Conservation (phyloP, 2,797 vertebrate genomes). For the Darevskia mixta region DNA sequence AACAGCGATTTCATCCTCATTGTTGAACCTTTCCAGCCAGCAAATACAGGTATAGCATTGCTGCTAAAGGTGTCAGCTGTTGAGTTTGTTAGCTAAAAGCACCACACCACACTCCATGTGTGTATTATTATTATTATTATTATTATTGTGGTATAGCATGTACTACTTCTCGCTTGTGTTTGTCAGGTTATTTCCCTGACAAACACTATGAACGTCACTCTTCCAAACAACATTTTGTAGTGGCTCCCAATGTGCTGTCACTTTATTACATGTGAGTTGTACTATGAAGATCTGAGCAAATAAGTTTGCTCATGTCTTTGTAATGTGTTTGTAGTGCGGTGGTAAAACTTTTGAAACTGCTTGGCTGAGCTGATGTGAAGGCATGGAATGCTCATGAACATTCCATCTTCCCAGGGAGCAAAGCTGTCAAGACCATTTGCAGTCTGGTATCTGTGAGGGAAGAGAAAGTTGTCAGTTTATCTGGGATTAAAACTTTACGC, state of each 20-base stretch:
- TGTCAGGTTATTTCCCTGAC: no score
- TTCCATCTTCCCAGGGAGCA: background rate
- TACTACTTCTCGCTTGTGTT: no score
- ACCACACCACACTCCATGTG: conserved; percentile 2
- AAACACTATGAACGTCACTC: background rate
- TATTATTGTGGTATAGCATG: no score
- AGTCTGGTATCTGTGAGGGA: background rate
- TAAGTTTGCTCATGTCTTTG: background rate
- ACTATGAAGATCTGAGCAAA: background rate
- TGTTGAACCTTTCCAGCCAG: background rate
- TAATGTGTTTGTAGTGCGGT: background rate
- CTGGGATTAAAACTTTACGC: background rate
- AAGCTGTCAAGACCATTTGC: background rate
- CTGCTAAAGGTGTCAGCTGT: conserved; percentile 24
- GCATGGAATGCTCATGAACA: background rate
- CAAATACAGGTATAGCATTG: background rate
- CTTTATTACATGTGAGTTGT: background rate
- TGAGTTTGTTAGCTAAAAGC: conserved; percentile 49
- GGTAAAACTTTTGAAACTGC: background rate
- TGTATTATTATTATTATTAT: background rate
- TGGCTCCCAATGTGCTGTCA: background rate
- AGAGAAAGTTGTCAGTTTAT: background rate
- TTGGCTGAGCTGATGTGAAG: background rate
- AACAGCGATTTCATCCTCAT: conserved; percentile 47
- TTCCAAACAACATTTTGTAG: background rate